A percentile compares a stretch with the other conserved stretches of the same genome.
Evolutionary conservation across 1,140 invertebrate species (phyloP).

Genomic region (Penaeus japonicus): DNA sequence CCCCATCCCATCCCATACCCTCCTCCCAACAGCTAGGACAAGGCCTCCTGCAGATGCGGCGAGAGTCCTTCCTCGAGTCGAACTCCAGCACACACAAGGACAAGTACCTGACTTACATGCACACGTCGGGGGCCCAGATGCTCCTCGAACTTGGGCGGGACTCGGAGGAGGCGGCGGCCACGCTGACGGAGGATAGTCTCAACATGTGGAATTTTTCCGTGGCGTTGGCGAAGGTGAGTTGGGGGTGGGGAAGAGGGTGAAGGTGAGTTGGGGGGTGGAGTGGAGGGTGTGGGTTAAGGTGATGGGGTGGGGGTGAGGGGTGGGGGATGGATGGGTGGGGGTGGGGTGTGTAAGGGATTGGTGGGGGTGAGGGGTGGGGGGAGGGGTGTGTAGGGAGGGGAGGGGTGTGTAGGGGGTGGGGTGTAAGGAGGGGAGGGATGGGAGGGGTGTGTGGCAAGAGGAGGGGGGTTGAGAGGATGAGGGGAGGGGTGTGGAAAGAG

Average conservation of each 20-base stretch:
- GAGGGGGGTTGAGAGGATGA: neutral
- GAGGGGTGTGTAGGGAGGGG: neutral
- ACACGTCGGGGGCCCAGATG: neutral
- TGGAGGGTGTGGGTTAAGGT: neutral
- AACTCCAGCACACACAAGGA: neutral
- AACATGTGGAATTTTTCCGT: conserved; percentile 29
- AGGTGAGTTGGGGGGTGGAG: neutral
- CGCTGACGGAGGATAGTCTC: conserved; percentile 8
- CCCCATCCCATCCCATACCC: too few species aligned
- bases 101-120: neutral
- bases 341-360: neutral
- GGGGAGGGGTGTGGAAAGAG: neutral
- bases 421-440: neutral
- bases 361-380: neutral
- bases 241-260: neutral
- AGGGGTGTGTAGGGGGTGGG: neutral
- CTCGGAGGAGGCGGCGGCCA: neutral
- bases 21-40: neutral
- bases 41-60: neutral
- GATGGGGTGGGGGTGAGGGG: neutral
- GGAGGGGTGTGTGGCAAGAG: too few species aligned
- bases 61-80: neutral
- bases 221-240: conserved; percentile 14
- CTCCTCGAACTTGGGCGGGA: neutral
- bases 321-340: neutral